Evolutionary conservation across 2,888 invertebrate species (phyloP).

Genomic region (Atherix ibis): DNA sequence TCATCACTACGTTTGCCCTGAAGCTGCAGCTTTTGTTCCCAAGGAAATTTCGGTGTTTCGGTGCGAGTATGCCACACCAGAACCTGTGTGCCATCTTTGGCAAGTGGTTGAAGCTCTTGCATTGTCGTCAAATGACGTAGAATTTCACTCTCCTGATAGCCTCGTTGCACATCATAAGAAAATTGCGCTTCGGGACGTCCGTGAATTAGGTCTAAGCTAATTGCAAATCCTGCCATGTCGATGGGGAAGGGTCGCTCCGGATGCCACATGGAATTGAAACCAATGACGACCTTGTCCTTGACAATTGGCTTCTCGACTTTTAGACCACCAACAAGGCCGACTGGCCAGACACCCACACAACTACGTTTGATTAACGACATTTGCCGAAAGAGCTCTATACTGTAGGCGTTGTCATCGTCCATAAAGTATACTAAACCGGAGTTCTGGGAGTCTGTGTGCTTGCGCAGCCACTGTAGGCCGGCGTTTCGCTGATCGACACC

Average conservation of each 20-base stretch:
- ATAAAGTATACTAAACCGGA: constrained; percentile 72
- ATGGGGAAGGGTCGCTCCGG: constrained; percentile 85
- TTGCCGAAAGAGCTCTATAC: constrained; percentile 77
- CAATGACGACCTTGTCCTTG: constrained; percentile 39
- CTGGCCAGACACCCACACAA: constrained; percentile 81
- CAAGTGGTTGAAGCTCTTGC: constrained; percentile 76
- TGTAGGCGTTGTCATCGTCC: constrained; percentile 94
- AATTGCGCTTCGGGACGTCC: constrained; percentile 59
- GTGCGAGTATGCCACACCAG: constrained; percentile 98
- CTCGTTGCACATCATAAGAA: constrained; percentile 70
- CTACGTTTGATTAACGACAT: constrained; percentile 57
- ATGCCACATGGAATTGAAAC: constrained; percentile 65
- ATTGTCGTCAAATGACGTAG: constrained; percentile 53
- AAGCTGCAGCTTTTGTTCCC: constrained; percentile 42
- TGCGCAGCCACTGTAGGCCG: constrained; percentile 33
- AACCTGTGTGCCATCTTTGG: constrained; percentile 83
- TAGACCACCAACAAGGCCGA: constrained; percentile 89
- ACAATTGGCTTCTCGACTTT: constrained; percentile 82
- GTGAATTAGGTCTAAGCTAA: constrained; percentile 60
- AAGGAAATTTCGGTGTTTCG: constrained; percentile 63
- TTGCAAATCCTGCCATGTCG: constrained; percentile 96
- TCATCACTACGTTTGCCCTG: constrained; percentile 39
- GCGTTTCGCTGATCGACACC: constrained; percentile 84
- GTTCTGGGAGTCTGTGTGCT: constrained; percentile 35
- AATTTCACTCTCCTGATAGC: constrained; percentile 79